Conservation (phyloP, 1,140 invertebrate species). For the Gonatopus flavifemur region DNA sequence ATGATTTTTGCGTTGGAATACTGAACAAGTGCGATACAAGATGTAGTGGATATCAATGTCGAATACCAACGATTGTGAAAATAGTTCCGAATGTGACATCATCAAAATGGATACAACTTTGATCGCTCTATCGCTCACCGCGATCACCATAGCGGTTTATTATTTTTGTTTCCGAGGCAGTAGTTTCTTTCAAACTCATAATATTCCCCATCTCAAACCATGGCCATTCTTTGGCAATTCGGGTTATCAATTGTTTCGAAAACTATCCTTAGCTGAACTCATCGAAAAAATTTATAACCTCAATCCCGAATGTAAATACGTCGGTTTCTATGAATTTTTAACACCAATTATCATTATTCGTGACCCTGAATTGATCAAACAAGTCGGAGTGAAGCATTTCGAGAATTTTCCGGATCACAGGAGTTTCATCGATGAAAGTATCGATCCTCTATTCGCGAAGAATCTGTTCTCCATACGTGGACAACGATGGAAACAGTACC, state of each 20-base stretch:
- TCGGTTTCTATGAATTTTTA: constrained; percentile 58
- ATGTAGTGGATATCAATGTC: too few relatives aligned
- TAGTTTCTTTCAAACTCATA: not conserved
- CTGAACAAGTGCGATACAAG: too few relatives aligned
- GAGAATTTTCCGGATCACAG: constrained; percentile 64
- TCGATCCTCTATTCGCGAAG: constrained; percentile 58
- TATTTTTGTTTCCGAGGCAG: not conserved
- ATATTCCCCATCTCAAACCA: not conserved
- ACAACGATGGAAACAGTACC: constrained; percentile 47
- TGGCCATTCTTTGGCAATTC: not conserved
- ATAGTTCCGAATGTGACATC: too few relatives aligned
- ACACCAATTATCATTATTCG: constrained; percentile 60
- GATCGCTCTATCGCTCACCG: not conserved
- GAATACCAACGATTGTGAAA: too few relatives aligned
- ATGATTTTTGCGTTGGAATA: too few relatives aligned
- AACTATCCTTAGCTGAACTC: too few relatives aligned
- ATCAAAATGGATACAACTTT: too few relatives aligned
- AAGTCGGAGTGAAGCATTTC: constrained; percentile 66
- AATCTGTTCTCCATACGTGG: constrained; percentile 60
- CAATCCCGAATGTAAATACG: too few relatives aligned
- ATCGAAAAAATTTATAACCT: too few relatives aligned
- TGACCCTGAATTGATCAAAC: constrained; percentile 66
- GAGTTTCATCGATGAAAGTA: constrained; percentile 46
- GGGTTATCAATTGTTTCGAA: too few relatives aligned
- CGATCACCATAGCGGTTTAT: not conserved